Conservation (phyloP, 2,888 invertebrate genomes). For the Epirrhoe alternata region DNA sequence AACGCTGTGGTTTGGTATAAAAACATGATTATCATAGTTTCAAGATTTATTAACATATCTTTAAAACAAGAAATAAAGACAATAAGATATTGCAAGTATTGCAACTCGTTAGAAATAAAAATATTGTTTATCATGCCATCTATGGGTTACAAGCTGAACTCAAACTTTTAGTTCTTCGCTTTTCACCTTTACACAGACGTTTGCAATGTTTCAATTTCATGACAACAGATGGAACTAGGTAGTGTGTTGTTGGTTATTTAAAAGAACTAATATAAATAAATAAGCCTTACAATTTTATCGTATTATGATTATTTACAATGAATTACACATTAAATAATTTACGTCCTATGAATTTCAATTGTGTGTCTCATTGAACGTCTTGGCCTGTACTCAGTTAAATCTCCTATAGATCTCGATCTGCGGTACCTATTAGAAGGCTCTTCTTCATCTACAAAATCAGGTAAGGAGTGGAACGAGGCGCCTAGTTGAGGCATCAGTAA, state of each 20-base stretch:
- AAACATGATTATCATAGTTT: too few relatives aligned
- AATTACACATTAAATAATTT: constrained; percentile 28
- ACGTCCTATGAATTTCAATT: constrained; percentile 61
- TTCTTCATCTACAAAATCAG: constrained; percentile 75
- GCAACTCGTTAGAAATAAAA: neutral
- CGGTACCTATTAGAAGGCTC: constrained; percentile 62
- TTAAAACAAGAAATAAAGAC: too few relatives aligned
- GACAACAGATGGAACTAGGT: constrained; percentile 22
- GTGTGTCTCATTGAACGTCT: constrained; percentile 75
- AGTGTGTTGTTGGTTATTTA: neutral
- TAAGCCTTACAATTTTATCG: neutral
- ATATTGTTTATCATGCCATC: constrained; percentile 7
- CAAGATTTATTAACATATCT: too few relatives aligned
- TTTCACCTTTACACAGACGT: neutral
- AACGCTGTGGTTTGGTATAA: too few relatives aligned
- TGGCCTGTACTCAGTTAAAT: constrained; percentile 70
- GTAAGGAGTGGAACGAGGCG: constrained; percentile 85
- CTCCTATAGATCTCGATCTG: constrained; percentile 79
- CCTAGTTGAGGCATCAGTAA: constrained; percentile 89
- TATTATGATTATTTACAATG: constrained; percentile 23
- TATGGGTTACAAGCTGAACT: constrained; percentile 9
- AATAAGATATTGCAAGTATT: too few relatives aligned
- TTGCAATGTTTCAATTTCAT: constrained; percentile 7
- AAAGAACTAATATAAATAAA: neutral
- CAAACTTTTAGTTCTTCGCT: neutral